These are phyloP conservation scores for Hystrix brachyura DNA, from an alignment of 2,113 vertebrate genomes.

Conservation along the genomic window DNA sequence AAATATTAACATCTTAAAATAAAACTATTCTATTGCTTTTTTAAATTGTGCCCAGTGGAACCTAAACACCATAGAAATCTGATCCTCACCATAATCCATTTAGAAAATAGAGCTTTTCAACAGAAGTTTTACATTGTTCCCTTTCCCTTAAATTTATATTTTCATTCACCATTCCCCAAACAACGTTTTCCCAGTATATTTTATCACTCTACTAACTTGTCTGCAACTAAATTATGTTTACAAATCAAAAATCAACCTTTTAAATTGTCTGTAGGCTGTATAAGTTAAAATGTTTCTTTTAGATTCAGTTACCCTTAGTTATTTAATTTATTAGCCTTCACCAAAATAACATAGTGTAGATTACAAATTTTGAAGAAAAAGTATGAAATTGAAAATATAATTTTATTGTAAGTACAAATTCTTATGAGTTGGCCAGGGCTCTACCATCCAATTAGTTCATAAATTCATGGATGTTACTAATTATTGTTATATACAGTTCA, in stretches of 20 bases:
- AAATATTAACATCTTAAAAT: constrained; percentile 75
- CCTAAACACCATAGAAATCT: constrained; percentile 57
- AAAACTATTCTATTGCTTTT: constrained; percentile 62
- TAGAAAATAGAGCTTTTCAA: constrained; percentile 65
- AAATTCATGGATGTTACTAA: background rate
- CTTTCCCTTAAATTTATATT: constrained; percentile 20
- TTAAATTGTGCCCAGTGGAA: constrained; percentile 42
- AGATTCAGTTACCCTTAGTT: background rate
- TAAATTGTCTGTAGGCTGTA: background rate
- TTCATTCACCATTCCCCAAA: constrained; percentile 26
- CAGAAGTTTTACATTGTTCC: constrained; percentile 44
- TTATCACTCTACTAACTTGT: constrained; percentile 42
- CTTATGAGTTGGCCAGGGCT: background rate
- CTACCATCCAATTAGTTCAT: background rate
- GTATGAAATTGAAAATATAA: background rate
- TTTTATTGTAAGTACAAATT: constrained; percentile 39
- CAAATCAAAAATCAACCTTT: constrained; percentile 40
- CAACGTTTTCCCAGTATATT: background rate
- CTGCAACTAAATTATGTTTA: background rate
- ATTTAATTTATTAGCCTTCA: background rate
- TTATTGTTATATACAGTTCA: background rate
- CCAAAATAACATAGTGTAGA: constrained; percentile 4
- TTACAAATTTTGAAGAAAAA: constrained; percentile 29
- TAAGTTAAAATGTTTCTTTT: constrained; percentile 36
- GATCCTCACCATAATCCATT: constrained; percentile 50